Conservation (phyloP, 2,113 vertebrate genomes). For the Fukomys damarensis region DNA sequence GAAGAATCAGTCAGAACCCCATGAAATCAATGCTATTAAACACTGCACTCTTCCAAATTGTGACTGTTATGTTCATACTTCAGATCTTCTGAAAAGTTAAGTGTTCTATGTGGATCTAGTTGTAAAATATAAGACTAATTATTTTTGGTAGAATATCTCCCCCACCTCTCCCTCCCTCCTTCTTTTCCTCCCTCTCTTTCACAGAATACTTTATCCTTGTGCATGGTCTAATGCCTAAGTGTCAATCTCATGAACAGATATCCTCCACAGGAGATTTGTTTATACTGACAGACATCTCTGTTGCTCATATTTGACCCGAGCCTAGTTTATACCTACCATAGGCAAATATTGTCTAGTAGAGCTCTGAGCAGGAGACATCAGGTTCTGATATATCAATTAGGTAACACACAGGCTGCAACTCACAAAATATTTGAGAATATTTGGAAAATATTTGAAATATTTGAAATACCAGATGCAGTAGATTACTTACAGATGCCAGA, state of each 20-base stretch:
- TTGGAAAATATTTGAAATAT: too few species aligned
- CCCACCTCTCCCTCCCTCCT: too few species aligned
- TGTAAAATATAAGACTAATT: not conserved
- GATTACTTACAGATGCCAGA: not conserved
- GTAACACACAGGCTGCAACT: not conserved
- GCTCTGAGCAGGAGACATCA: not conserved
- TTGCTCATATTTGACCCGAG: not conserved
- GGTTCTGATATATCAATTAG: not conserved
- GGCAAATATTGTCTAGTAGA: not conserved
- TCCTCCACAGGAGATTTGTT: not conserved
- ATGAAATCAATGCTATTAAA: not conserved
- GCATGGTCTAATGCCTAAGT: not conserved
- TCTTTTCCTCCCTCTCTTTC: not conserved
- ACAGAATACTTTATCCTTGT: not conserved
- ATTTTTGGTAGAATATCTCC: not conserved
- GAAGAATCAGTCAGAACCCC: slow-evolving; percentile 8
- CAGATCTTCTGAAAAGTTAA: not conserved
- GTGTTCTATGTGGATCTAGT: not conserved
- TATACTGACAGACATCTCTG: not conserved
- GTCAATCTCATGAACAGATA: too few species aligned
- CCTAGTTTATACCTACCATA: not conserved
- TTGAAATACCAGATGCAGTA: not conserved
- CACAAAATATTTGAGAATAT: not conserved
- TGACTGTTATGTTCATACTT: not conserved
- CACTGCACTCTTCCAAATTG: not conserved